Evolutionary conservation across 2,797 vertebrate genomes (phyloP), one percentile per base, ranked within the genome.

Genomic region (Vultur gryphus): DNA sequence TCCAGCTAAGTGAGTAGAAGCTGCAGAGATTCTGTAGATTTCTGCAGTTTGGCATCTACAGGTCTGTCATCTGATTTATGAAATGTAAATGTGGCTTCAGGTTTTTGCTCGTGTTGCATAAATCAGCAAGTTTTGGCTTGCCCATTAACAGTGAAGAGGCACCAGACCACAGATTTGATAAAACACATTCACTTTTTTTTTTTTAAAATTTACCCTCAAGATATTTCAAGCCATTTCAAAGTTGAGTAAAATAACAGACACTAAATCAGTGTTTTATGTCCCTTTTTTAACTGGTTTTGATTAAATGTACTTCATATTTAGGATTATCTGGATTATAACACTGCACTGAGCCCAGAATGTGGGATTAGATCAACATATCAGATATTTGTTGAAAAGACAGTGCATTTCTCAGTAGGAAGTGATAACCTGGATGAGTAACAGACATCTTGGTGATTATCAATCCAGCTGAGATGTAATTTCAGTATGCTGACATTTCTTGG

Each of bases 121-220:
- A 84, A 91, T 69, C 19, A 59, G 37, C 72, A 89, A 89, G 75
- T 87, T 96, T 94, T 89, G 51, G 12, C 83, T 96, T 91, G 72
- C 39, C 52, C 16, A 43, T 89, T 95, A 85, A 78, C 62, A 85
- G 16, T 51, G 51, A 87, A 77, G 59, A 89, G 16, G 13, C 16
- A 85, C 2, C 29, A 83, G 51, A 83, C 10, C 23, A 49, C 14
- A 65, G 43, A 69, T 58, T 49, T 91, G 31, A 87, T 62, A 65
- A 73, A 95, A 85, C 8, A 62, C 5, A 48, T 76, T 67, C 1
- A 19, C 5, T 11, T 39, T n/a, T 43, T 54, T 65, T 33, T 26
- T 37, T 62, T 57, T 52, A 44, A 11, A 25, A 46, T 76, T 89
- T 85, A 49, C 33, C 46, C 14, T 61, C 13, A 33, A 66, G 65